Conservation (phyloP, 2,113 vertebrate species). For the Calyptomena viridis region DNA sequence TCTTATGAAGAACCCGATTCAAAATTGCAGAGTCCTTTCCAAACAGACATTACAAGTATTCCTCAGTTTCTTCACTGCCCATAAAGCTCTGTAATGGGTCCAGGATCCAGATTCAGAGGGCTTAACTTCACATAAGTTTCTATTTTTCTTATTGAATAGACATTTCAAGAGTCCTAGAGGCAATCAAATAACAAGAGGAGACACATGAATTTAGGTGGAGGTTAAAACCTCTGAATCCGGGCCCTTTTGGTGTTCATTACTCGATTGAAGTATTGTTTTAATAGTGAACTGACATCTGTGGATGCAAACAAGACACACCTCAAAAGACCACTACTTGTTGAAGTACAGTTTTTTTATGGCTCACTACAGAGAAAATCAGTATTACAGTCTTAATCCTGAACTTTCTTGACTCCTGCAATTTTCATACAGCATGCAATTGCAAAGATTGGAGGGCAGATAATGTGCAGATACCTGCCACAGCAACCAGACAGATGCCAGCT, state of each 20-base stretch:
- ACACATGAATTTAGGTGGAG: neutral
- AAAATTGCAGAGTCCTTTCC: neutral
- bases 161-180: neutral
- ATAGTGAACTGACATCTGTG: neutral
- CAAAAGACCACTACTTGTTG: neutral
- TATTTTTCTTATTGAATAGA: neutral
- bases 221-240: neutral
- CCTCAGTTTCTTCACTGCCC: neutral
- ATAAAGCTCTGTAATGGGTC: neutral
- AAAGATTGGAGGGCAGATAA: neutral
- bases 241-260: neutral
- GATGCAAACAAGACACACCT: neutral
- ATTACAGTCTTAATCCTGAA: neutral
- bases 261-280: neutral
- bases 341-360: neutral
- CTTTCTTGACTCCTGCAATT: neutral
- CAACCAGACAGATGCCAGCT: slow-evolving; percentile 29
- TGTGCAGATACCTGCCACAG: slow-evolving; percentile 19
- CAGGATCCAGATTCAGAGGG: neutral
- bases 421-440: neutral
- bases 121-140: neutral
- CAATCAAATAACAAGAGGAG: neutral
- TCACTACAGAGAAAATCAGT: neutral
- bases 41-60: neutral
- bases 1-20: neutral